A percentile compares a stretch with the other conserved stretches of the same genome.
Conservation (phyloP, 2,888 invertebrate genomes). For the Troides oblongomaculatus region DNA sequence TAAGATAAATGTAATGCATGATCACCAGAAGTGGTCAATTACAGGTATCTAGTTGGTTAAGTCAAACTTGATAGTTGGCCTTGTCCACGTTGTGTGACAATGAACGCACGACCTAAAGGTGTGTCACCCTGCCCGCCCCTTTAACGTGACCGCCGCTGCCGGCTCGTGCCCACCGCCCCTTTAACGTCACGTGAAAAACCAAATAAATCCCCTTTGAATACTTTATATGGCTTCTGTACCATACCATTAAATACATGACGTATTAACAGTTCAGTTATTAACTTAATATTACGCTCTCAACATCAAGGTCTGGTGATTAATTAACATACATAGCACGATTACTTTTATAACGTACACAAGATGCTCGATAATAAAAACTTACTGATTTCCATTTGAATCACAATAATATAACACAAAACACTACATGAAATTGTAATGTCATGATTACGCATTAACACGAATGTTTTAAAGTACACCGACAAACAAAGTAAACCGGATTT, state of each 20-base stretch:
- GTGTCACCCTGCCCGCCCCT: too few relatives aligned
- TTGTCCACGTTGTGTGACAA: too few relatives aligned
- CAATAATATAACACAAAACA: neutral
- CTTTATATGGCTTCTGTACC: too few relatives aligned
- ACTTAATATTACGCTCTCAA: neutral
- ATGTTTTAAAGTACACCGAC: neutral
- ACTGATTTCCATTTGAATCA: neutral
- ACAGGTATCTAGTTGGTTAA: slow-evolving; percentile 5
- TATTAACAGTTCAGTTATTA: neutral
- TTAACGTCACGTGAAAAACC: too few relatives aligned
- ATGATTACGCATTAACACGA: neutral
- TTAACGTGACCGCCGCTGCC: too few relatives aligned
- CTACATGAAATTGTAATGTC: neutral
- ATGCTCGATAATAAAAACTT: neutral
- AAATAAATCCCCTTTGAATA: too few relatives aligned
- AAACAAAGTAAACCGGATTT: slow-evolving; percentile 6
- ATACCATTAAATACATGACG: too few relatives aligned
- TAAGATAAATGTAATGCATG: too few relatives aligned
- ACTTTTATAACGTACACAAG: neutral
- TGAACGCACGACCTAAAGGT: too few relatives aligned
- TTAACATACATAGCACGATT: neutral
- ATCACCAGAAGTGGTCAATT: slow-evolving; percentile 12
- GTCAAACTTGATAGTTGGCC: too few relatives aligned
- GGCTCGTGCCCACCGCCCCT: too few relatives aligned
- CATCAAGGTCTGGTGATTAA: too few relatives aligned